phyloP scores from a whole-genome alignment of 2,797 vertebrate species.

The Microctenopoma steveboyesi region DNA sequence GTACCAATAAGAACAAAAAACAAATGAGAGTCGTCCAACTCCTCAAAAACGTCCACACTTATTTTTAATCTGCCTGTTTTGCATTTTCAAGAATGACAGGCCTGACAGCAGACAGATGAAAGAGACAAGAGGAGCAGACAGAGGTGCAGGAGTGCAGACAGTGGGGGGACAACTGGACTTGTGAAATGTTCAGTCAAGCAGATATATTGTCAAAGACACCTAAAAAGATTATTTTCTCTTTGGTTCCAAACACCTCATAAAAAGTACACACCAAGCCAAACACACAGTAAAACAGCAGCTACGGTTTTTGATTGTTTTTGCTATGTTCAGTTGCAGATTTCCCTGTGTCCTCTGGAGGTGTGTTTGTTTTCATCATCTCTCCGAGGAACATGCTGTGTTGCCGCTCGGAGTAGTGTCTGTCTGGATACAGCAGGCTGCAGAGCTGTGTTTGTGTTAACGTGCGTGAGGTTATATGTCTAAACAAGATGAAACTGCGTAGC shows the following conservation, averaged over 20 bases:
- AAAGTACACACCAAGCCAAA: conserved; percentile 15
- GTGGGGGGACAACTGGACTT: not conserved
- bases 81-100: not conserved
- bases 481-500: conserved; percentile 15
- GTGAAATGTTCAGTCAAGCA: conserved; percentile 3
- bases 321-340: conserved; percentile 38
- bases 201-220: conserved; percentile 11
- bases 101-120: conserved; percentile 1
- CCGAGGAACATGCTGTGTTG: conserved; percentile 41
- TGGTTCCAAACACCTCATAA: conserved; percentile 1
- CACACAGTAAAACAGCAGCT: conserved; percentile 14
- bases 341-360: conserved; percentile 28
- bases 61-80: not conserved
- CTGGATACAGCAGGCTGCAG: conserved; percentile 43
- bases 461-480: conserved; percentile 9
- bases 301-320: conserved; percentile 34
- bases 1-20: conserved; percentile 11
- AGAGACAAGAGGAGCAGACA: not conserved
- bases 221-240: not conserved
- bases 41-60: conserved; percentile 6
- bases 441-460: not conserved
- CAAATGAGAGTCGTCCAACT: not conserved
- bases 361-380: conserved; percentile 52
- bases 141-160: not conserved
- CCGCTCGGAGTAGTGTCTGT: conserved; percentile 29